Conservation (phyloP, 2,888 invertebrate species). For the Hypselothyrea guttata region DNA sequence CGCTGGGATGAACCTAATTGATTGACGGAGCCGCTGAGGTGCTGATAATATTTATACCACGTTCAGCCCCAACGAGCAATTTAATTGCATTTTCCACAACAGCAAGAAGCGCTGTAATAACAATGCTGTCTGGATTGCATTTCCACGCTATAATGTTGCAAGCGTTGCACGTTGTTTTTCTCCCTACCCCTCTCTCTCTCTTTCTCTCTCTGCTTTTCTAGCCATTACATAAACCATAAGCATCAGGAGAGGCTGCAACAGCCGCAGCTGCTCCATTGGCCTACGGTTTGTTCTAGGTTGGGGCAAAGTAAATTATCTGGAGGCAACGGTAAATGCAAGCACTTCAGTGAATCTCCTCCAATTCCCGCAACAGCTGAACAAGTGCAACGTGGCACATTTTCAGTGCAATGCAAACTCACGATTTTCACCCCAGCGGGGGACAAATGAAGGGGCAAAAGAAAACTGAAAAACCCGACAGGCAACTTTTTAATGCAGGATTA, state of each 20-base stretch:
- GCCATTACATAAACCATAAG: slow-evolving; percentile 70
- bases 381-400: slow-evolving; percentile 75
- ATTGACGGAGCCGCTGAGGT: slow-evolving; percentile 60
- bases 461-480: slow-evolving; percentile 46
- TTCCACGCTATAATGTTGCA: slow-evolving; percentile 60
- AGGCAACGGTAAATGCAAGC: slow-evolving; percentile 58
- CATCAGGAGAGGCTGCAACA: slow-evolving; percentile 27
- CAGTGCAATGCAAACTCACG: slow-evolving; percentile 59
- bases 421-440: slow-evolving; percentile 64
- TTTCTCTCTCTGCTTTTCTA: slow-evolving; percentile 1
- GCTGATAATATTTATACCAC: slow-evolving; percentile 68
- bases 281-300: slow-evolving; percentile 38
- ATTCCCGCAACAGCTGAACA: slow-evolving; percentile 50
- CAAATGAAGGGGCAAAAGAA: neutral
- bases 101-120: slow-evolving; percentile 29
- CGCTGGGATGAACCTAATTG: slow-evolving; percentile 65
- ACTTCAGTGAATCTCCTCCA: slow-evolving; percentile 40
- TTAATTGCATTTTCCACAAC: slow-evolving; percentile 69
- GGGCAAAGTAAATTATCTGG: slow-evolving; percentile 63
- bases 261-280: slow-evolving; percentile 27
- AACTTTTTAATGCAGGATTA: slow-evolving; percentile 71
- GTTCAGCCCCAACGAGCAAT: slow-evolving; percentile 53
- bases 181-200: too few species aligned
- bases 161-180: slow-evolving; percentile 50
- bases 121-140: slow-evolving; percentile 43